Base-by-base conservation (phyloP, 92 coral and sea anemone species). In the Epizoanthus scotinus region DNA sequence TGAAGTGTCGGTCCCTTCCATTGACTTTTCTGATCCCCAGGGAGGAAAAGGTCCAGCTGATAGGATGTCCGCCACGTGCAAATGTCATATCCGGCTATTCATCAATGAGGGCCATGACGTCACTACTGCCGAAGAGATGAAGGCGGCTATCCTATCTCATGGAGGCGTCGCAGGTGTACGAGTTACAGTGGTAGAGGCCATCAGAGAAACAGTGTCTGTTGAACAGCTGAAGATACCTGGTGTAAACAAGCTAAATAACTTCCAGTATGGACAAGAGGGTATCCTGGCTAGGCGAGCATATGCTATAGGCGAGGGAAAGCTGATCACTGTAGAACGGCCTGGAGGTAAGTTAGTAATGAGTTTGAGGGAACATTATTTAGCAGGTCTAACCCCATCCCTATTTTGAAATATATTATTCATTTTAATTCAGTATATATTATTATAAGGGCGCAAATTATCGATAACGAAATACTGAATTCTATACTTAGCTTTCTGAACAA, bases 211-310 rank as follows among this genome's bases (percentile, higher is more conserved):
- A 63, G 20, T 73, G 1, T 60, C 68, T 12, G 57, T 70, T 13
- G 82, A 83, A 40, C 52, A 83, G 50, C 52, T 73, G 52, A 73
- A 83, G 29, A 83, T 83, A 26, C 64, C 67, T 14, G 82, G 77
- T 24, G 9, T 69, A 20, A 69, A 69, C 25, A 74, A 83, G 67
- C 87, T 83, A 21, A 83, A 83, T 74, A 83, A 73, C 87, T 83
- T 83, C 67, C 74, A 69, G 56, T 69, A 12, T 69, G 58, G 47
- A n/a, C 44, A 44, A 0, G 82, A 74, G 6, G 77, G 82, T 10
- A 63, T 83, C 58, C 62, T 64, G n/a, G 87, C 64, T 26, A 83
- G 87, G 64, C 71, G 87, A 73, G 86, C 82, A 21, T 83, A 83
- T 28, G 82, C 42, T 44, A 66, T 83, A 50, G 87, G 82, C 50